Evolutionary conservation across 2,888 invertebrate genomes (phyloP).

Genomic region (Celastrina argiolus): DNA sequence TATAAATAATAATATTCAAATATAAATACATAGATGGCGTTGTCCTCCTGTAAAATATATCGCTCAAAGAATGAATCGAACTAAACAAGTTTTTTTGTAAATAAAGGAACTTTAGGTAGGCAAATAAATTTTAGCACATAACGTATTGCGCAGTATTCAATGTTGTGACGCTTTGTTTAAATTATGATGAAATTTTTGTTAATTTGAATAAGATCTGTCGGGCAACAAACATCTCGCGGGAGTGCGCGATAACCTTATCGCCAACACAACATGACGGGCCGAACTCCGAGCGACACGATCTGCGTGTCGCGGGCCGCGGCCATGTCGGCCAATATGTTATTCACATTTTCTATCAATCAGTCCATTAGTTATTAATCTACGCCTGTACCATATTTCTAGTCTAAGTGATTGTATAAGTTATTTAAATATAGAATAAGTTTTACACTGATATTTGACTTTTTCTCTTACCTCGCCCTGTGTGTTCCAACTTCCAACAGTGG

Average conservation of each 20-base stretch:
- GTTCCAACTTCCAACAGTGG: background rate
- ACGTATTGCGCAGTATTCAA: slow-evolving; percentile 10
- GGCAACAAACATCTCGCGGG: slow-evolving; percentile 15
- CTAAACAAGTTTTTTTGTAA: too few relatives aligned
- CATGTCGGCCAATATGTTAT: background rate
- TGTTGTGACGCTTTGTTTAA: background rate
- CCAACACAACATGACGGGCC: slow-evolving; percentile 23
- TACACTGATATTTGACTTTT: slow-evolving; percentile 17
- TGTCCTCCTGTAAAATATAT: background rate
- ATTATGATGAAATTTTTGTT: slow-evolving; percentile 16
- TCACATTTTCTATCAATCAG: background rate
- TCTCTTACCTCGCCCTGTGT: background rate
- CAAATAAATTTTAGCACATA: background rate
- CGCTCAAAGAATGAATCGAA: background rate
- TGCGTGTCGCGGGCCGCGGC: background rate
- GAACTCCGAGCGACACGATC: slow-evolving; percentile 21
- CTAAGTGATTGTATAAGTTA: slow-evolving; percentile 39
- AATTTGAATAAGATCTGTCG: slow-evolving; percentile 13
- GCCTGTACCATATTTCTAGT: slow-evolving; percentile 36
- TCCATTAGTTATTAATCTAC: slow-evolving; percentile 10
- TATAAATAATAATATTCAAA: background rate
- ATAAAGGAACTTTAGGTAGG: background rate
- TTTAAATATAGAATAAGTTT: slow-evolving; percentile 27
- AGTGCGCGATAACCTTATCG: slow-evolving; percentile 32
- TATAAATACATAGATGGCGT: background rate